These are phyloP conservation scores for Datnioides undecimradiatus DNA, from an alignment of 2,113 vertebrate genomes.

Conservation along the genomic window DNA sequence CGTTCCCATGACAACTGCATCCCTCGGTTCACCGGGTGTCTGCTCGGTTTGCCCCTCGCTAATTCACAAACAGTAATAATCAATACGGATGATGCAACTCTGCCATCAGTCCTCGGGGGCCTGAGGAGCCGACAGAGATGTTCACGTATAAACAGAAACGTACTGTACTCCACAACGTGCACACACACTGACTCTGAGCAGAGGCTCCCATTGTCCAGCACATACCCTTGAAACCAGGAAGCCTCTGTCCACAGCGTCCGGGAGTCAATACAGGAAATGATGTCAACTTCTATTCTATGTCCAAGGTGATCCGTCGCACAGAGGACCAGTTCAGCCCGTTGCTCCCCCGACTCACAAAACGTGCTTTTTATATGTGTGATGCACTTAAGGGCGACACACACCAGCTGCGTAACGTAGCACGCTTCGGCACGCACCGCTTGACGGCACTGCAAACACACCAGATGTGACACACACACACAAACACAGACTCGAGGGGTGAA, in stretches of 20 bases:
- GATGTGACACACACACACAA: not conserved
- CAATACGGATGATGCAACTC: slow-evolving; percentile 52
- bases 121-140: slow-evolving; percentile 4
- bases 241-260: not conserved
- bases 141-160: not conserved
- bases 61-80: slow-evolving; percentile 61
- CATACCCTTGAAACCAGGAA: too few species aligned
- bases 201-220: too few species aligned
- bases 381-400: not conserved
- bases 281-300: not conserved
- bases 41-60: slow-evolving; percentile 30
- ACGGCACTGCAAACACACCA: too few species aligned
- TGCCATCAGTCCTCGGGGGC: slow-evolving; percentile 34
- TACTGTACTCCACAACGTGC: not conserved
- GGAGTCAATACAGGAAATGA: not conserved
- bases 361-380: not conserved
- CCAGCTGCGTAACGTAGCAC: not conserved
- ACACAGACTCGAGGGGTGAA: not conserved
- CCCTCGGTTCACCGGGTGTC: slow-evolving; percentile 28
- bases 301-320: not conserved
- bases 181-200: not conserved
- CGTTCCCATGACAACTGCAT: slow-evolving; percentile 70
- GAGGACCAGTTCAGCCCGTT: not conserved
- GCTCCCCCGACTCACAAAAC: not conserved
- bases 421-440: too few species aligned